Conservation (phyloP, 2,797 vertebrate genomes). For the Pseudochirops cupreus region DNA sequence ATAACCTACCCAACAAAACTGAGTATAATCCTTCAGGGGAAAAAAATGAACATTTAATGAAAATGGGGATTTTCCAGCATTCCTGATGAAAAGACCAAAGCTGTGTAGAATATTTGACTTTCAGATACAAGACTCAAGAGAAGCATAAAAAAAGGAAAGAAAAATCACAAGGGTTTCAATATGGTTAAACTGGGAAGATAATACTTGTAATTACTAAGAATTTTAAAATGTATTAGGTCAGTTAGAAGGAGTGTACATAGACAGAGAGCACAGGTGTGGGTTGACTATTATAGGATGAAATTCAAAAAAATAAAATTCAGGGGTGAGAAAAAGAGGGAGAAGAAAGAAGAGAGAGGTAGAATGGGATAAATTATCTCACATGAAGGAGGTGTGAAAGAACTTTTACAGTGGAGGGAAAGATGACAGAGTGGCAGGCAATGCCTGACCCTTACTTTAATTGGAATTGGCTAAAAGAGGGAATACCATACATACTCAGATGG, state of each 20-base stretch:
- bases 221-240: neutral
- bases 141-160: neutral
- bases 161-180: neutral
- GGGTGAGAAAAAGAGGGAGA: neutral
- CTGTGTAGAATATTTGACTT: neutral
- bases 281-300: neutral
- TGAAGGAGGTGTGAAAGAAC: neutral
- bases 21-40: neutral
- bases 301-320: neutral
- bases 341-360: neutral
- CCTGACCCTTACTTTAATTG: neutral
- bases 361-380: neutral
- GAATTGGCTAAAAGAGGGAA: neutral
- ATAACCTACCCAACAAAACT: neutral
- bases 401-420: neutral
- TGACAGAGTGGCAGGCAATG: neutral
- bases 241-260: neutral
- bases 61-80: neutral
- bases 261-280: neutral
- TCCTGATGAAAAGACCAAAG: neutral
- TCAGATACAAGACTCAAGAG: neutral
- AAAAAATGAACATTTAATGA: neutral
- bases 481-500: neutral
- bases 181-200: neutral
- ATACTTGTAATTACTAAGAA: neutral